Conservation (phyloP, 1,140 invertebrate species). For the Diorhabda sublineata region DNA sequence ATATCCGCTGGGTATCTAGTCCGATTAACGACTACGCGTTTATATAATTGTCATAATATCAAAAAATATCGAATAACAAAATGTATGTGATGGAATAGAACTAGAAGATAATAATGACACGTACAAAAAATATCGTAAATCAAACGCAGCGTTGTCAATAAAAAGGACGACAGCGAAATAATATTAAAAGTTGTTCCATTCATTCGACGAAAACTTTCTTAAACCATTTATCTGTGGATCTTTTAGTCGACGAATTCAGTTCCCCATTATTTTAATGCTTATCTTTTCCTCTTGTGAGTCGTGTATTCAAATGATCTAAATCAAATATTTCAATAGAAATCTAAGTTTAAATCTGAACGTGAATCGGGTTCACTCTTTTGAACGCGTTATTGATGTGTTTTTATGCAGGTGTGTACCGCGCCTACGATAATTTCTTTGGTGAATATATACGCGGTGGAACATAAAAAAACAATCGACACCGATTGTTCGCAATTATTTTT, state of each 20-base stretch:
- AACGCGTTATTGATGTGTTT: constrained; percentile 15
- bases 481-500: no score
- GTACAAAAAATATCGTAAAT: background rate
- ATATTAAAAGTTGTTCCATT: constrained; percentile 7
- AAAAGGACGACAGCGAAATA: constrained; percentile 13
- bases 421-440: constrained; percentile 8
- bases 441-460: background rate
- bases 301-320: constrained; percentile 20
- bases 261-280: constrained; percentile 12
- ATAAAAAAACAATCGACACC: background rate
- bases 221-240: constrained; percentile 19
- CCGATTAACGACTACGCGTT: no score
- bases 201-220: constrained; percentile 10
- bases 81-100: no score
- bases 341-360: constrained; percentile 20
- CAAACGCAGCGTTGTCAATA: constrained; percentile 6
- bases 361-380: constrained; percentile 4
- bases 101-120: no score
- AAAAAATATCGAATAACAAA: no score
- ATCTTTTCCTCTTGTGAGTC: constrained; percentile 5
- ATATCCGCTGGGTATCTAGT: no score
- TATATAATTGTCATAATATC: no score
- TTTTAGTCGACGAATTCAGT: constrained; percentile 8
- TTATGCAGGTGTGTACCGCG: constrained; percentile 13
- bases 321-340: constrained; percentile 21